Percentiles rank a stretch among this genome's conserved stretches.
Conservation (phyloP, 2,888 invertebrate species). For the Lacanobia wlatinum region DNA sequence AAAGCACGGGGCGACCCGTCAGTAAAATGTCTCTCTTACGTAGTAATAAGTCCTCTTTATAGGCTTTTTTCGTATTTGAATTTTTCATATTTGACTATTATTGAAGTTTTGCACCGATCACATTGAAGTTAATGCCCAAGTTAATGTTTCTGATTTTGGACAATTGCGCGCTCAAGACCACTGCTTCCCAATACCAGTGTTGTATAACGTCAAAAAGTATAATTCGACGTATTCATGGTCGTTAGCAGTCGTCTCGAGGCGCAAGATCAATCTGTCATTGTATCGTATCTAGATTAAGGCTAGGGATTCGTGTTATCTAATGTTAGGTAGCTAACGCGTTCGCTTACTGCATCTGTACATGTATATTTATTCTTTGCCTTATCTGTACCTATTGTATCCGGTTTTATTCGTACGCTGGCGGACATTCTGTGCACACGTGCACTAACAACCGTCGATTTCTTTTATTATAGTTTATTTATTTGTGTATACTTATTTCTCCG, state of each 20-base stretch:
- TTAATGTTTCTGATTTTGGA: slow-evolving; percentile 74
- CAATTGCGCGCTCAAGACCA: slow-evolving; percentile 61
- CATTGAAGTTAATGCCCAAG: slow-evolving; percentile 73
- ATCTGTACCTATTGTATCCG: slow-evolving; percentile 66
- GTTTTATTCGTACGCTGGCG: slow-evolving; percentile 59
- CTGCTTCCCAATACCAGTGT: slow-evolving; percentile 39
- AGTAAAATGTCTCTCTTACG: slow-evolving; percentile 72
- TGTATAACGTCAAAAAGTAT: slow-evolving; percentile 22
- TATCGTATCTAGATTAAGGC: slow-evolving; percentile 87
- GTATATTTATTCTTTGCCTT: slow-evolving; percentile 77
- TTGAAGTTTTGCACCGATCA: slow-evolving; percentile 77
- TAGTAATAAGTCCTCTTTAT: slow-evolving; percentile 73
- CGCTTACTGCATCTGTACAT: slow-evolving; percentile 83
- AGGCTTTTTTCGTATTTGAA: slow-evolving; percentile 73
- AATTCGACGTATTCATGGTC: slow-evolving; percentile 13
- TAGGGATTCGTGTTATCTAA: slow-evolving; percentile 89
- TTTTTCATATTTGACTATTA: slow-evolving; percentile 72
- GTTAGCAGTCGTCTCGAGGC: slow-evolving; percentile 51
- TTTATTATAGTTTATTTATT: slow-evolving; percentile 73
- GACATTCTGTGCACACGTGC: slow-evolving; percentile 33
- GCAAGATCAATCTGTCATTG: slow-evolving; percentile 65
- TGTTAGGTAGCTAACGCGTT: slow-evolving; percentile 87
- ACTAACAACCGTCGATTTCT: slow-evolving; percentile 61
- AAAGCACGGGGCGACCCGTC: slow-evolving; percentile 64
- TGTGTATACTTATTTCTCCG: slow-evolving; percentile 80